A percentile compares a stretch with the other conserved stretches of the same genome.
Evolutionary conservation across 2,888 invertebrate species (phyloP).

Genomic region (Chrysopilus asiliformis): DNA sequence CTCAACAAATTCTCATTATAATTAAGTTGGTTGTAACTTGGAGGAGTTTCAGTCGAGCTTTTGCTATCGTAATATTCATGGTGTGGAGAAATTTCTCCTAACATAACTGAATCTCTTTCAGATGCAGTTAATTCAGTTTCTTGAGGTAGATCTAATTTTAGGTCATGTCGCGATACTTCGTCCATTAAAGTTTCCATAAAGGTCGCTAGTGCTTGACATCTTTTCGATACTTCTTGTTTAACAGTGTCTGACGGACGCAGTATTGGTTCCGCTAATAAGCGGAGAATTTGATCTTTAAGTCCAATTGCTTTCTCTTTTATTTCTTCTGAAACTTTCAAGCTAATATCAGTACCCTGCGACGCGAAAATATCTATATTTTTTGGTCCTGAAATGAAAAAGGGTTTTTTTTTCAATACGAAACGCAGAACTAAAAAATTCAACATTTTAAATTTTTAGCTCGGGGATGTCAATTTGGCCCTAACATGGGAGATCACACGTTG

Average conservation of each 20-base stretch:
- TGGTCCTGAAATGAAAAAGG: constrained; percentile 51
- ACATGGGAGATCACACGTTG: no score
- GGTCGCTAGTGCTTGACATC: constrained; percentile 56
- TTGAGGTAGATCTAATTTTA: constrained; percentile 44
- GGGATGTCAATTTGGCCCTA: no score
- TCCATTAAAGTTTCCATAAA: constrained; percentile 65
- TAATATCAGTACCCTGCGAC: constrained; percentile 22
- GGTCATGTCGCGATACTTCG: constrained; percentile 46
- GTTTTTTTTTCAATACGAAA: no score
- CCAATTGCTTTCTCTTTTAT: constrained; percentile 44
- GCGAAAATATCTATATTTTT: constrained; percentile 62
- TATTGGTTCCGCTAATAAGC: constrained; percentile 50
- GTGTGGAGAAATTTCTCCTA: constrained; percentile 74
- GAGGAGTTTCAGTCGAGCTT: constrained; percentile 63
- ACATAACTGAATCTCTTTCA: constrained; percentile 68
- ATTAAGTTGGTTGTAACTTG: constrained; percentile 75
- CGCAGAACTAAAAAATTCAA: no score
- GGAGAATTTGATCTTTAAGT: constrained; percentile 52
- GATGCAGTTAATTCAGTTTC: constrained; percentile 41
- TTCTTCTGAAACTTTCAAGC: constrained; percentile 43
- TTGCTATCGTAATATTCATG: constrained; percentile 68
- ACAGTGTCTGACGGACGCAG: constrained; percentile 41
- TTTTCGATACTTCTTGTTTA: constrained; percentile 51
- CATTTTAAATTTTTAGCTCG: no score
- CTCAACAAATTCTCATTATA: constrained; percentile 68